Percentiles rank a stretch among this genome's conserved stretches.
These are phyloP conservation scores for Aspidoscelis tigris DNA, from an alignment of 2,113 vertebrate genomes.

Conservation along the genomic window DNA sequence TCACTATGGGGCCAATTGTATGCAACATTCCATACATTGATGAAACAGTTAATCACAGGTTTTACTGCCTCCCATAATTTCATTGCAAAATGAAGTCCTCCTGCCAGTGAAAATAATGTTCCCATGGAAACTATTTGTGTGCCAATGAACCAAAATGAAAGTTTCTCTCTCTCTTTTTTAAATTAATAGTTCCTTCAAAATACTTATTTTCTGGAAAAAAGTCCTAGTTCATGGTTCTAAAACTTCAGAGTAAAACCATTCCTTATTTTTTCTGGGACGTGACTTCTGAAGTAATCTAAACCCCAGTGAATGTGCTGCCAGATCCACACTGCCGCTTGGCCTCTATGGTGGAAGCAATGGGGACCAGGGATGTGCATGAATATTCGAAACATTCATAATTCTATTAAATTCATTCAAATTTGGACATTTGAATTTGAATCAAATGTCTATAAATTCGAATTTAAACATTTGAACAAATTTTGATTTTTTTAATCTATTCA, in stretches of 20 bases:
- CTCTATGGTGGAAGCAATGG: neutral
- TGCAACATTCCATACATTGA: constrained; percentile 56
- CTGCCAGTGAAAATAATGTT: constrained; percentile 58
- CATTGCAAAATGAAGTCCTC: constrained; percentile 61
- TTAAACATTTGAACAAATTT: too few relatives aligned
- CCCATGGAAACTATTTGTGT: constrained; percentile 67
- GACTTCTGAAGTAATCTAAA: neutral
- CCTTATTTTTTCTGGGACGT: constrained; percentile 31
- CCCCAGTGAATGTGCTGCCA: neutral
- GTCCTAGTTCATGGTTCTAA: constrained; percentile 9
- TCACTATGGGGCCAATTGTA: constrained; percentile 40
- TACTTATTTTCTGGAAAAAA: constrained; percentile 20
- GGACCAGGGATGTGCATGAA: neutral
- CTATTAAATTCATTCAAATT: too few relatives aligned
- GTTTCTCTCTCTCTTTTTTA: constrained; percentile 8
- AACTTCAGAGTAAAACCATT: constrained; percentile 27
- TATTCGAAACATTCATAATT: too few relatives aligned
- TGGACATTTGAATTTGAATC: too few relatives aligned
- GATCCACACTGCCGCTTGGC: neutral
- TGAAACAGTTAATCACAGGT: constrained; percentile 66
- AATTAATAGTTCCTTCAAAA: constrained; percentile 24
- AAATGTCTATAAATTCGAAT: too few relatives aligned
- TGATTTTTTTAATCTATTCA: too few relatives aligned
- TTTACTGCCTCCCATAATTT: constrained; percentile 61
- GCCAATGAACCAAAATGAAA: constrained; percentile 34